Evolutionary conservation across 2,888 invertebrate species (phyloP), one percentile per base, ranked within the genome.

Genomic region (Tenodera sinensis): DNA sequence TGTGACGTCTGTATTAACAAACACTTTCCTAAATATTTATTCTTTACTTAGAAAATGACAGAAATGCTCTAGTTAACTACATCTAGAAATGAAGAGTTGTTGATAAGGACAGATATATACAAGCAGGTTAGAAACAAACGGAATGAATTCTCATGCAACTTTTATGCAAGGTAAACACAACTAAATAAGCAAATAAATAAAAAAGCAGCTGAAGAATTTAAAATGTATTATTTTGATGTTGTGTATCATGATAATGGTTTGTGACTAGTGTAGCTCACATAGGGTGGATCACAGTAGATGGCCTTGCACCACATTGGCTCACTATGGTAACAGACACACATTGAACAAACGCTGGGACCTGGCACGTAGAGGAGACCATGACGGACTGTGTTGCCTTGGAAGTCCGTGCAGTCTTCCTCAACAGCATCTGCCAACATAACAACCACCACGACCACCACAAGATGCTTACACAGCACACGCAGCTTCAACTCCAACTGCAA

Each of bases 241-340:
- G 54, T 71, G 54, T 47, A 47, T n/a, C 28, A 85, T 85, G 85
- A 42, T n/a, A 85, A 30, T 84, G 84, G 15, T 34, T 71, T 84
- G 34, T 84, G 84, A 81, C 84, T 82, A 42, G 28, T 89, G 89
- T 85, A 83, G 95, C 97, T 96, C 92, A 97, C 97, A 93, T 97
- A 97, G 91, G 97, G 97, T 89, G 97, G 97, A 93, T 97, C 96
- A 93, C 97, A 97, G 94, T 96, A 97, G 92, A 97, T 97, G 88
- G 97, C 97, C 93, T 97, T 96, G 93, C 97, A 97, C 97, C 97
- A 97, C 95, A 96, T 96, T 87, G 97, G 97, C 92, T 97, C 95
- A 47, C 96, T 96, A 93, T 97, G 97, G 94, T 97, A 97, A 93
- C 97, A 97, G 88, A 97, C 97, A 93, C 97, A 97, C 91, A 97